phyloP scores from a whole-genome alignment of 2,113 vertebrate species.

The Trogon surrucura region DNA sequence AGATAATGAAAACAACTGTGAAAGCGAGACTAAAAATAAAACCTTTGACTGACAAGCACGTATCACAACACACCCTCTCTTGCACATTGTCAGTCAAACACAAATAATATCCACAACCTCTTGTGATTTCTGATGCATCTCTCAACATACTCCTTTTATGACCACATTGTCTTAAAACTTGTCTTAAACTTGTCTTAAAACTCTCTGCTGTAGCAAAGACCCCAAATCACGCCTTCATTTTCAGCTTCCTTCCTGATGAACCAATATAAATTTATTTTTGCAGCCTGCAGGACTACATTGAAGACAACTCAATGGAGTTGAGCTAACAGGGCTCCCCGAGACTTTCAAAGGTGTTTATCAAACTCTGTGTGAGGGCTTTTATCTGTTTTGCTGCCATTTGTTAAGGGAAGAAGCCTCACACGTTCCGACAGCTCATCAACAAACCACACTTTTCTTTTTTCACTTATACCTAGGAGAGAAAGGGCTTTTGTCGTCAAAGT shows the following conservation, averaged over 20 bases:
- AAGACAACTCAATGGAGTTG: background rate
- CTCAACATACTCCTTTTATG: background rate
- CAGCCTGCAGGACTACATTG: background rate
- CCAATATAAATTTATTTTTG: background rate
- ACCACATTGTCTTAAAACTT: background rate
- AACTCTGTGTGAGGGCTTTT: background rate
- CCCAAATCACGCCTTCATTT: background rate
- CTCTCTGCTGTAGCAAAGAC: background rate
- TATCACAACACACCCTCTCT: background rate
- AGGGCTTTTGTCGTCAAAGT: background rate
- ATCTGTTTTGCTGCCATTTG: background rate
- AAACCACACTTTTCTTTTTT: background rate
- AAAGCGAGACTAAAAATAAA: conserved; percentile 26
- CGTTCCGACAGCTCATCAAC: background rate
- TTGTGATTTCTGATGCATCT: background rate
- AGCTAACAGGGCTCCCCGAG: background rate
- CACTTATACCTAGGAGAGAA: background rate
- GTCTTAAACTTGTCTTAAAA: background rate
- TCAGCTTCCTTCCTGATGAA: background rate
- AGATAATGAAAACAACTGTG: conserved; percentile 8
- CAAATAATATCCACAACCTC: background rate
- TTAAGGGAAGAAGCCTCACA: background rate
- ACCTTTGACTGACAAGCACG: background rate
- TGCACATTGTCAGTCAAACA: background rate
- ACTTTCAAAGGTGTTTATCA: background rate